Evolutionary conservation across 1,140 invertebrate species (phyloP), one percentile per base, ranked within the genome.

Genomic region (Drosophila subpulchrella): DNA sequence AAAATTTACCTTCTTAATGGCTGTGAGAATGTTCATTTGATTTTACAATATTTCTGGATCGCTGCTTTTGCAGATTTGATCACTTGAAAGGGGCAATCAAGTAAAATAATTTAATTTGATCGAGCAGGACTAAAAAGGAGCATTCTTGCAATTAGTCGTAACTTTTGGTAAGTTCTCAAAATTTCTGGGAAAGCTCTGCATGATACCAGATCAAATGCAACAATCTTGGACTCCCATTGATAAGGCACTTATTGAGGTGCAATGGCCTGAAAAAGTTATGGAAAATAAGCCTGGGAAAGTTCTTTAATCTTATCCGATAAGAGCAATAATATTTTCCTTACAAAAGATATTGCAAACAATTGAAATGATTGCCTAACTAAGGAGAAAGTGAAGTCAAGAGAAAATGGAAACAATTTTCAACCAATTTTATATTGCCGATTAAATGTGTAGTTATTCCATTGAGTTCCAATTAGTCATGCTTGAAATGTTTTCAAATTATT

Each of bases 21-120:
- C 59, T 84, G 67, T 78, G 78, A 61, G 78, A 85, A 81, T 86
- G 65, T 55, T 32, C 71, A 47, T 39, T 54, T 62, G 6, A 67
- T 42, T 47, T 66, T n/a, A 48, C 51, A 57, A 65, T 71, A 65
- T 32, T 27, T 57, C 15, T 56, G 13, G 48, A 54, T 67, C 36
- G 38, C 55, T 60, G 67, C 39, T 11, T 44, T 30, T 39, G 17
- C 44, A 54, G 24, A 42, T 54, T 47, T 75, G 78, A 36, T 75
- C 78, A 80, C 27, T 80, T 80, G 57, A 24, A 74, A 53, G 42
- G 59, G 58, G 63, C 56, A 81, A 71, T 77, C 78, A 72, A 66
- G 65, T 77, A 70, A 78, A 47, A 54, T 41, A 42, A 82, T 82
- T 60, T 61, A n/a, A 82, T 74, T 73, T 47, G 15, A 46, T 15